Conservation (phyloP, 2,888 invertebrate genomes). For the Eustalomyia histrio region DNA sequence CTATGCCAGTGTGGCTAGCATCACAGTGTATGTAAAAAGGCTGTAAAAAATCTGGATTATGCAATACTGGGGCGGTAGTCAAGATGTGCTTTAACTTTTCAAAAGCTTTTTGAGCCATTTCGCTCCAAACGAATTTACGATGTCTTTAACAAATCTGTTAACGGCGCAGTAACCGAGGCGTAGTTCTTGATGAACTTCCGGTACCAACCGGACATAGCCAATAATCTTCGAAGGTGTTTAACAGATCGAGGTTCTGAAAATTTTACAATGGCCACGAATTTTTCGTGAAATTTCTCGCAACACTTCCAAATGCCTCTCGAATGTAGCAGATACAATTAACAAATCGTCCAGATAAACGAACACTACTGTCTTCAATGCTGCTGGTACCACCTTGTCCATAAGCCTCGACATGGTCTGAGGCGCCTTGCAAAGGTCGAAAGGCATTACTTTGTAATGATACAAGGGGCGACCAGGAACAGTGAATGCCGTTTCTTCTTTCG, state of each 20-base stretch:
- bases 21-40: too few species aligned
- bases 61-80: too few species aligned
- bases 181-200: conserved; percentile 15
- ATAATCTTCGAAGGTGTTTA: conserved; percentile 48
- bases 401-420: too few species aligned
- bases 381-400: conserved; percentile 13
- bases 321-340: conserved; percentile 3
- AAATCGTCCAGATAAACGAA: too few species aligned
- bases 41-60: too few species aligned
- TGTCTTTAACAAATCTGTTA: conserved; percentile 49
- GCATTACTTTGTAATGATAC: too few species aligned
- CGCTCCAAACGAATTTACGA: conserved; percentile 21
- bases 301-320: conserved; percentile 19
- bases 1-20: too few species aligned
- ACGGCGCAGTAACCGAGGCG: too few species aligned
- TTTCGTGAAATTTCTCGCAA: conserved; percentile 6
- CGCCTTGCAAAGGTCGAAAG: too few species aligned
- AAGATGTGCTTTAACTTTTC: conserved; percentile 12
- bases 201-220: conserved; percentile 18
- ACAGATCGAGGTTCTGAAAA: conserved; percentile 38
- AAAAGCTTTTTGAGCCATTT: conserved; percentile 17
- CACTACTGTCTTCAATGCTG: neutral
- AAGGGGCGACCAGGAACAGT: too few species aligned
- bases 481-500: too few species aligned
- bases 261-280: neutral